A percentile compares a stretch with the other conserved stretches of the same genome.
phyloP scores from a whole-genome alignment of 2,888 invertebrate genomes.

The Arctia plantaginis region DNA sequence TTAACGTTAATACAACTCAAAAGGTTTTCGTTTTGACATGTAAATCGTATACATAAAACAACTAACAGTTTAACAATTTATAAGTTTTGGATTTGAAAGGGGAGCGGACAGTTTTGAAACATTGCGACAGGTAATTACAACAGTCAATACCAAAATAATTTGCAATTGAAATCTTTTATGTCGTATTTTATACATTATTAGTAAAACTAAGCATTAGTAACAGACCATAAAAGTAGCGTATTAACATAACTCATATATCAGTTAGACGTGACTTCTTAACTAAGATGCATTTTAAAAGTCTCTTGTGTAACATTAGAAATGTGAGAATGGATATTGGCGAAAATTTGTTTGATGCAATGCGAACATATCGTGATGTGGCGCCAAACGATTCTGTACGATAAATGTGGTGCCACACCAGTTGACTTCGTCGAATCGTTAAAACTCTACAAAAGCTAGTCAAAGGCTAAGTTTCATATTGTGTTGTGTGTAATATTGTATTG shows the following conservation, averaged over 20 bases:
- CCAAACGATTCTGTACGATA: neutral
- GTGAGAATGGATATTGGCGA: neutral
- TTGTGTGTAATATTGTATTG: too few species aligned
- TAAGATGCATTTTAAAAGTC: neutral
- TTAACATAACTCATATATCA: neutral
- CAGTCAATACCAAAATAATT: neutral
- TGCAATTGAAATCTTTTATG: neutral
- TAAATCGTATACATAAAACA: too few species aligned
- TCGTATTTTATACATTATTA: neutral
- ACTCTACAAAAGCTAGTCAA: too few species aligned
- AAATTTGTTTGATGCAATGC: neutral
- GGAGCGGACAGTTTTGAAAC: neutral
- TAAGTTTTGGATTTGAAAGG: neutral
- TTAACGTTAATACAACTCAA: too few species aligned
- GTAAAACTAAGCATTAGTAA: neutral
- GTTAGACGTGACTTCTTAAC: neutral
- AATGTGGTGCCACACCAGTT: too few species aligned
- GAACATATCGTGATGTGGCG: neutral
- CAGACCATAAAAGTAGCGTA: neutral
- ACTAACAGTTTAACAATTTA: too few species aligned
- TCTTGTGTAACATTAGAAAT: neutral
- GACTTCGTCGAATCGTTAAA: neutral
- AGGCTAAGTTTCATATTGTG: too few species aligned
- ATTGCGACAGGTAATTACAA: neutral
- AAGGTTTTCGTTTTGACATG: too few species aligned